Evolutionary conservation across 2,797 vertebrate species (phyloP).

Genomic region (Phaenicophaeus curvirostris): DNA sequence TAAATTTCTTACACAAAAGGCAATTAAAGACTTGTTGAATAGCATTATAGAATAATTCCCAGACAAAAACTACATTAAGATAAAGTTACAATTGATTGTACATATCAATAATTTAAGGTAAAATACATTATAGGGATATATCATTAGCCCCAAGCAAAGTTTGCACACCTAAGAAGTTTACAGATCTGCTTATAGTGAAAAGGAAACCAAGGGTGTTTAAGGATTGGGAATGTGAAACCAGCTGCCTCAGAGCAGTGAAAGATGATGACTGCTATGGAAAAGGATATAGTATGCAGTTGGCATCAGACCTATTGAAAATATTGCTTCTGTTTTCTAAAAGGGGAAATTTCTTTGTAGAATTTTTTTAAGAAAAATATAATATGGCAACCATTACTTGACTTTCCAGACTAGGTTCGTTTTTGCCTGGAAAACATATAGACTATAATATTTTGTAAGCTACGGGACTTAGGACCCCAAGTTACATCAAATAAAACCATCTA

Average conservation of each 20-base stretch:
- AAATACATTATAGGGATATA: slow-evolving; percentile 63
- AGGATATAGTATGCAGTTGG: neutral
- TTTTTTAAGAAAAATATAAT: neutral
- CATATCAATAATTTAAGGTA: slow-evolving; percentile 51
- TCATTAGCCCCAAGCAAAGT: slow-evolving; percentile 45
- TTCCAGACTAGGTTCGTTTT: neutral
- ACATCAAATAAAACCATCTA: neutral
- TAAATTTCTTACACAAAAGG: slow-evolving; percentile 66
- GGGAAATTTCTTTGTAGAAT: neutral
- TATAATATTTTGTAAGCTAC: rapidly evolving
- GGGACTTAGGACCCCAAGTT: neutral
- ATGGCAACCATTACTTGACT: neutral
- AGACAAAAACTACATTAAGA: slow-evolving; percentile 56
- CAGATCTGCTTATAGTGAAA: slow-evolving; percentile 34
- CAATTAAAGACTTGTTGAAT: slow-evolving; percentile 57
- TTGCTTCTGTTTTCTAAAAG: neutral
- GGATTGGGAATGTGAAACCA: neutral
- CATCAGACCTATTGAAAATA: neutral
- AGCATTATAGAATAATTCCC: slow-evolving; percentile 48
- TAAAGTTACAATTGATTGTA: slow-evolving; percentile 57
- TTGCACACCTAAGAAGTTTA: slow-evolving; percentile 50
- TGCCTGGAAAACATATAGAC: neutral
- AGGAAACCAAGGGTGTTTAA: slow-evolving; percentile 4
- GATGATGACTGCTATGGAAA: neutral
- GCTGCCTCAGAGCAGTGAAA: slow-evolving; percentile 1